Evolutionary conservation across 2,888 invertebrate species (phyloP).

Genomic region (Hermaeophaga mercurialis): DNA sequence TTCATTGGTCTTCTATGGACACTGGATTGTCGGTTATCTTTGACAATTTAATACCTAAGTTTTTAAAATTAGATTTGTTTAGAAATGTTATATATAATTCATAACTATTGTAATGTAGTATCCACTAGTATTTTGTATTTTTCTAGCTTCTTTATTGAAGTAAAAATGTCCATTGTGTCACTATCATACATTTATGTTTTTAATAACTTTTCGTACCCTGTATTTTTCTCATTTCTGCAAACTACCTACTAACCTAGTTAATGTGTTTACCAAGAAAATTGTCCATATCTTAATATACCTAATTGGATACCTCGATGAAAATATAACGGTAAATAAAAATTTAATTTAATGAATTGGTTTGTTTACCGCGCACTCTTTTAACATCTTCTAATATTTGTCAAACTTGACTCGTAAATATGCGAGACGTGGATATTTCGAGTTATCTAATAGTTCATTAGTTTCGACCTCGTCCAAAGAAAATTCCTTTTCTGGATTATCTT

Average conservation of each 20-base stretch:
- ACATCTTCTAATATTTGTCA: slow-evolving; percentile 24
- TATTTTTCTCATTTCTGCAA: not conserved
- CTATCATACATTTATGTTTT: no score
- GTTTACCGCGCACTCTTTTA: slow-evolving; percentile 29
- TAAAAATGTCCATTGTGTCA: no score
- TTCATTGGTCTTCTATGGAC: no score
- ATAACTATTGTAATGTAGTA: no score
- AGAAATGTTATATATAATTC: no score
- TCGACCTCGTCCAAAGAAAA: slow-evolving; percentile 14
- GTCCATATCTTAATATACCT: slow-evolving; percentile 14
- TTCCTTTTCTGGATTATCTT: slow-evolving; percentile 13
- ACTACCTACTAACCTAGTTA: slow-evolving; percentile 6
- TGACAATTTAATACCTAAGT: no score
- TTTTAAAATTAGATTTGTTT: no score
- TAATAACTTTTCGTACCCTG: no score
- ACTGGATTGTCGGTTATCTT: no score
- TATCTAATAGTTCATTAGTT: slow-evolving; percentile 25
- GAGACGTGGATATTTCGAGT: slow-evolving; percentile 17
- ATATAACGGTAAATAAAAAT: slow-evolving; percentile 29
- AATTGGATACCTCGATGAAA: slow-evolving; percentile 26
- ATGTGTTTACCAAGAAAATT: slow-evolving; percentile 7
- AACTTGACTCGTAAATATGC: slow-evolving; percentile 24
- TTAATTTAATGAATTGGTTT: slow-evolving; percentile 33
- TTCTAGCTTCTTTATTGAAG: no score
- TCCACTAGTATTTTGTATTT: no score